These are phyloP conservation scores for Sweltsa coloradensis DNA, from an alignment of 1,140 invertebrate species.

Conservation along the genomic window DNA sequence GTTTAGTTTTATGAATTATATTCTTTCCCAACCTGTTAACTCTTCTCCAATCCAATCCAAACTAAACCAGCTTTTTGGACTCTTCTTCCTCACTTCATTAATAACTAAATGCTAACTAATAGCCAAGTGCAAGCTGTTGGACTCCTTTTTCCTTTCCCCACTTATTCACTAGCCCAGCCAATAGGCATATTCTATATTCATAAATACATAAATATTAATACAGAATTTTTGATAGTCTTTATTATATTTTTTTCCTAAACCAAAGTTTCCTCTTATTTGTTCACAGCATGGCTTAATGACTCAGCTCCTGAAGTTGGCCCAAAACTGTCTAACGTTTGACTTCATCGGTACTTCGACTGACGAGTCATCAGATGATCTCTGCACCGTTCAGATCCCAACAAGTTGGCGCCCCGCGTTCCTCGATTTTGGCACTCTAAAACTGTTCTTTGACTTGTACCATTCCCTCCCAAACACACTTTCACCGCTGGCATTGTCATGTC, in stretches of 20 bases:
- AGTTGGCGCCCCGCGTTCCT: constrained; percentile 90
- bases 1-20: too few relatives aligned
- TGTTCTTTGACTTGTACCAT: constrained; percentile 94
- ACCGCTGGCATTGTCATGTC: constrained; percentile 81
- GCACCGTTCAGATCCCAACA: constrained; percentile 94
- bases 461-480: constrained; percentile 72
- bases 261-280: constrained; percentile 18
- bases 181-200: too few relatives aligned
- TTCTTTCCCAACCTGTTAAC: too few relatives aligned
- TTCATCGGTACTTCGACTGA: constrained; percentile 95
- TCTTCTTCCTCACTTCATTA: too few relatives aligned
- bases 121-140: too few relatives aligned
- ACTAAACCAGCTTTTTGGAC: too few relatives aligned
- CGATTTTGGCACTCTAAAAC: constrained; percentile 78
- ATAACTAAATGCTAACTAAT: too few relatives aligned
- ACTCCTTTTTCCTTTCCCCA: too few relatives aligned
- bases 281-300: constrained; percentile 65
- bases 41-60: too few relatives aligned
- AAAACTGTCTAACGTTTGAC: constrained; percentile 94
- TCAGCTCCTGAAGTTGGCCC: constrained; percentile 71
- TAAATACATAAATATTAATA: too few relatives aligned
- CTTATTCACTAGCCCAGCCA: too few relatives aligned
- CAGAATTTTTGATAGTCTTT: background rate
- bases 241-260: background rate
- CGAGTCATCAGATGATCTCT: constrained; percentile 93